Conservation (phyloP, 2,888 invertebrate species). For the Drosophila nigritarsus region DNA sequence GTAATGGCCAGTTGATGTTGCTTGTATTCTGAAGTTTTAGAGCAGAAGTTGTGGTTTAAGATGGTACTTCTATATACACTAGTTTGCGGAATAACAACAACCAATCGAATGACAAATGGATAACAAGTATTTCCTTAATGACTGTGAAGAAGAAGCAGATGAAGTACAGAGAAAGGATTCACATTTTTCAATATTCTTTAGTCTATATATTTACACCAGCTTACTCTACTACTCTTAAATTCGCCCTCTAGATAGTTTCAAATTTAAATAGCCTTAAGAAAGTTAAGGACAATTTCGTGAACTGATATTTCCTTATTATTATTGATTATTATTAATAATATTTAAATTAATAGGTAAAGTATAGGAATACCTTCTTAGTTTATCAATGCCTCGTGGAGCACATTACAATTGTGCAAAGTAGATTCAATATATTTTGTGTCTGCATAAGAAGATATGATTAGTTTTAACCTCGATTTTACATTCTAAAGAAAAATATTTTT, state of each 20-base stretch:
- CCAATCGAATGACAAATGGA: background rate
- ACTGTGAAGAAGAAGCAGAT: background rate
- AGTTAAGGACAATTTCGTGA: background rate
- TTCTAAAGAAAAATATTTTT: background rate
- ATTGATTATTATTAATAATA: background rate
- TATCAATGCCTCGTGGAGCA: background rate
- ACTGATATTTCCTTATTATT: background rate
- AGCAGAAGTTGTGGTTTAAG: slow-evolving; percentile 21
- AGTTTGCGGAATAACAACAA: background rate
- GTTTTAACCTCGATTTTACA: too few relatives aligned
- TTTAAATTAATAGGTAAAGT: background rate
- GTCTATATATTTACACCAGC: background rate
- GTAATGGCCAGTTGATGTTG: slow-evolving; percentile 48
- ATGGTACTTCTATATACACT: slow-evolving; percentile 4
- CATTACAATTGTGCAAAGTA: too few relatives aligned
- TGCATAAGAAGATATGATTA: too few relatives aligned
- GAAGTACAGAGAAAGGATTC: background rate
- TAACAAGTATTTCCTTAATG: background rate
- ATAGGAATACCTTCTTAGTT: background rate
- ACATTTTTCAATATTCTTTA: too few relatives aligned
- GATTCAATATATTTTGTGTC: too few relatives aligned
- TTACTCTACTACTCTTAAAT: background rate
- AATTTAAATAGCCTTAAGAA: too few relatives aligned
- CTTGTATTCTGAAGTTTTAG: slow-evolving; percentile 12
- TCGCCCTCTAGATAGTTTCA: background rate